Percentiles rank a stretch among this genome's conserved stretches.
These are phyloP conservation scores for Orius insidiosus DNA, from an alignment of 1,140 invertebrate species.

Conservation along the genomic window DNA sequence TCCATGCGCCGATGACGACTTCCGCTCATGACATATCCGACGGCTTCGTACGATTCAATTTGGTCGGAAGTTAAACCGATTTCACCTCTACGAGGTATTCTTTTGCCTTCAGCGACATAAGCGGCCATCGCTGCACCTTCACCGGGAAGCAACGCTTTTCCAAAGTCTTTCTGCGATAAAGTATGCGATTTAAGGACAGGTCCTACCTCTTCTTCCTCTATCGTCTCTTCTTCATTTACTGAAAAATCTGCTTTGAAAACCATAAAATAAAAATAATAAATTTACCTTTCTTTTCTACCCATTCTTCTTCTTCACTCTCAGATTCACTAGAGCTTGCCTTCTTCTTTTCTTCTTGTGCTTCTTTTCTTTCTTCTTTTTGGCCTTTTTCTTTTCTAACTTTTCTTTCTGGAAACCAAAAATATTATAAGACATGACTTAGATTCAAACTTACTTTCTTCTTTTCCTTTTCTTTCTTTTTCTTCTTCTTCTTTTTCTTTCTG, in stretches of 20 bases:
- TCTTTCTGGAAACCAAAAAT: too few relatives aligned
- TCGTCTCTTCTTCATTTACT: conserved; percentile 20
- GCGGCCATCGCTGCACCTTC: conserved; percentile 97
- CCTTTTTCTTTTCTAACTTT: conserved; percentile 28
- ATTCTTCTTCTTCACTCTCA: conserved; percentile 30
- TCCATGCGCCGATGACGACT: conserved; percentile 98
- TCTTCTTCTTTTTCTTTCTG: conserved; percentile 34
- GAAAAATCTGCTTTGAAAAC: not conserved
- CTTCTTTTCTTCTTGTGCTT: conserved; percentile 27
- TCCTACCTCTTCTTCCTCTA: conserved; percentile 43
- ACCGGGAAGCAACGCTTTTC: conserved; percentile 78
- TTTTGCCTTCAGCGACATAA: conserved; percentile 94
- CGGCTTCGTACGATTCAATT: conserved; percentile 84
- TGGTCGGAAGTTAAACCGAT: conserved; percentile 94
- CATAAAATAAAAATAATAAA: too few relatives aligned
- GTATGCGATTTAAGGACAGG: conserved; percentile 51
- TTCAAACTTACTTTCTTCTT: conserved; percentile 19
- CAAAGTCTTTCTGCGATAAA: conserved; percentile 61
- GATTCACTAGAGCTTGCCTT: conserved; percentile 24
- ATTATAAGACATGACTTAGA: too few relatives aligned
- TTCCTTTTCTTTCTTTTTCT: conserved; percentile 38
- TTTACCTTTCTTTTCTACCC: conserved; percentile 49
- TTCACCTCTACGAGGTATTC: conserved; percentile 94
- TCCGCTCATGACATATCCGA: conserved; percentile 97
- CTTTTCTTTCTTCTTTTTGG: conserved; percentile 30